Base-by-base conservation (phyloP, 1,140 invertebrate genomes). In the Ectropis grisescens region DNA sequence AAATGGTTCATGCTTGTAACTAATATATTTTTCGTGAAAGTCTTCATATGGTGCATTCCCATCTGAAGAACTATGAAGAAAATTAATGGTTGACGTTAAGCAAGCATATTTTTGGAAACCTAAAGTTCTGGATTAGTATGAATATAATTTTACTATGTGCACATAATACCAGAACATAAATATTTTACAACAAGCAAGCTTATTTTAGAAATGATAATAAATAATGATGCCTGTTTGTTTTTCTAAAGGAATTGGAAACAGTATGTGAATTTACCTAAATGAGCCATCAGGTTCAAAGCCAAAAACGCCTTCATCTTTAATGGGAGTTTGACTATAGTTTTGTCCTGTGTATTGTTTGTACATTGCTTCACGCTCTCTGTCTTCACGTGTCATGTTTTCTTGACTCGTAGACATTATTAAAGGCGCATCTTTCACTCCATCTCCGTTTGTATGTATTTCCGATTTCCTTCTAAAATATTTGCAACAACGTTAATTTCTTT, bases 11-110 rank as follows among this genome's bases (percentile, higher is more conserved):
- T 88, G 85, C 54, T 82, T 82, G 71, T 80, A 82, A 80, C 89
- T 88, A 61, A 93, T 87, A 39, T 91, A 84, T 67, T 92, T 91
- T 82, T 92, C 90, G 72, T 93, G 90, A 60, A 92, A 92, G 69
- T 92, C 89, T 84, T 90, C 85, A 53, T 87, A 79, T 64, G 69
- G 76, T 61, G 61, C 69, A 75, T 81, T 81, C 29, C 76, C 71
- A 57, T 81, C 76, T 58, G 76, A 81, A 76, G 76, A 81, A 78
- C 76, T 81, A 81, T 61, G 58, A 72, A 81, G 76, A 78, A 57
- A 76, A 26, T 10, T 7, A 19, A 19, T 19, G 16, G 16, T 8
- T 19, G 16, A 19, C 8, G 16, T 8, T 4, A 19, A 8, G 16
- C 16, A 19, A 19, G 16, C 16, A 19, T 19, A 4, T 19, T 8